phyloP scores from a whole-genome alignment of 2,113 vertebrate genomes.

The Asarcornis scutulata region DNA sequence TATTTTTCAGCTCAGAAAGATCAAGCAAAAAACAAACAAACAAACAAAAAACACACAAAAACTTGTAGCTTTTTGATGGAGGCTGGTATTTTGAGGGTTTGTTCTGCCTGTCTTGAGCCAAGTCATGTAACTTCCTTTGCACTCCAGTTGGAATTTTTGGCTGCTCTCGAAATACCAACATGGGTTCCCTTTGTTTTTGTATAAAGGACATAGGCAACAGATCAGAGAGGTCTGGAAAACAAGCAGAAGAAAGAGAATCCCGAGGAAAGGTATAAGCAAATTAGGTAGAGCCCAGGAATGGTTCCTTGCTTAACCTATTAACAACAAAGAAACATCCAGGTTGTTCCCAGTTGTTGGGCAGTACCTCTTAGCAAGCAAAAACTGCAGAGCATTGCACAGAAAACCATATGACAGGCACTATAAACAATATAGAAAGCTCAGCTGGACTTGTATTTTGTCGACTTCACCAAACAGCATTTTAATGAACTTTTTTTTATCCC shows the following conservation, averaged over 20 bases:
- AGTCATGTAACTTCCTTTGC: background rate
- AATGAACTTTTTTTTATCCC: background rate
- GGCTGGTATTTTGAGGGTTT: background rate
- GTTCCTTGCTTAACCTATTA: background rate
- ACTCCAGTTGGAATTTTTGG: background rate
- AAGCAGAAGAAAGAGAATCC: background rate
- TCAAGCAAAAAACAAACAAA: background rate
- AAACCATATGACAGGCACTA: background rate
- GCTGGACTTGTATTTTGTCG: background rate
- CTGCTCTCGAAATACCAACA: background rate
- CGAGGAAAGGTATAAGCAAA: background rate
- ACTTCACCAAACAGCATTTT: background rate
- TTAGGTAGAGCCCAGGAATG: background rate
- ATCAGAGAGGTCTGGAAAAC: conserved; percentile 13
- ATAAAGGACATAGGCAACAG: background rate
- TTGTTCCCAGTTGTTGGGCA: background rate
- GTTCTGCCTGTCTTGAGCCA: conserved; percentile 35
- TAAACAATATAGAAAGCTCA: background rate
- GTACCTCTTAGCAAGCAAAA: background rate
- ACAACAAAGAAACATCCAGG: background rate
- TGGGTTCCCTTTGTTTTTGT: background rate
- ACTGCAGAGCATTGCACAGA: background rate
- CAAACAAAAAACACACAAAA: background rate
- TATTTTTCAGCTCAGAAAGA: background rate
- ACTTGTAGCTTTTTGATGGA: background rate